Evolutionary conservation across 2,888 invertebrate genomes (phyloP), one percentile per base, ranked within the genome.

Genomic region (Cheilosia soror): DNA sequence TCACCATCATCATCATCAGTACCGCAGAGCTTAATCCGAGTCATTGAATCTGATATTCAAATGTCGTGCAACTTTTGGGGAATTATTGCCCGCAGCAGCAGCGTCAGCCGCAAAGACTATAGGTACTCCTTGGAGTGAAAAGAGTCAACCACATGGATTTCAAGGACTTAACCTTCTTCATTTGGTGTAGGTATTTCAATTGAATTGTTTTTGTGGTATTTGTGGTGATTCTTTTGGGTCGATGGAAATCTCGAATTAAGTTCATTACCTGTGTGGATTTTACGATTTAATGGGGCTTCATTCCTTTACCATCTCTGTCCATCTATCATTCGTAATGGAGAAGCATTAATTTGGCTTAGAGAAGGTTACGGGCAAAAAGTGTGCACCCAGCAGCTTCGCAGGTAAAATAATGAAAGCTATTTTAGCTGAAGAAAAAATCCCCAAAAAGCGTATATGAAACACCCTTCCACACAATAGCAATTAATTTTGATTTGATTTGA

Each of bases 21-120:
- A 53, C 58, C 76, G 57, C 63, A 76, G 51, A 76, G 77, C 81
- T 80, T 80, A 68, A 80, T 81, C 81, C 76, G 69, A 76, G 62
- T 81, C 81, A 81, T 81, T 57, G 82, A 82, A 72, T 82, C 76
- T 71, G 82, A 76, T 82, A 77, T 82, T 82, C 82, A 77, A 77
- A 82, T 77, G 71, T 66, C 53, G 77, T 72, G 77, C 69, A 66
- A 82, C 77, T 77, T 62, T 62, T 33, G 53, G 37, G 15, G 66
- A 58, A 72, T 77, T 47, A 71, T 66, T 55, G 40, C 71, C 42
- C 40, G n/a, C 62, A 51, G 44, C 37, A 62, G n/a, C 25, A 71
- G 57, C 33, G 20, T 7, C 27, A 68, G 40, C 31, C 57, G 47
- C 20, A 47, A 47, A 5, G 15, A 47, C 2, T 5, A 60, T 58